Evolutionary conservation across 1,140 invertebrate species (phyloP).

Genomic region (Scaptomyza graminum): DNA sequence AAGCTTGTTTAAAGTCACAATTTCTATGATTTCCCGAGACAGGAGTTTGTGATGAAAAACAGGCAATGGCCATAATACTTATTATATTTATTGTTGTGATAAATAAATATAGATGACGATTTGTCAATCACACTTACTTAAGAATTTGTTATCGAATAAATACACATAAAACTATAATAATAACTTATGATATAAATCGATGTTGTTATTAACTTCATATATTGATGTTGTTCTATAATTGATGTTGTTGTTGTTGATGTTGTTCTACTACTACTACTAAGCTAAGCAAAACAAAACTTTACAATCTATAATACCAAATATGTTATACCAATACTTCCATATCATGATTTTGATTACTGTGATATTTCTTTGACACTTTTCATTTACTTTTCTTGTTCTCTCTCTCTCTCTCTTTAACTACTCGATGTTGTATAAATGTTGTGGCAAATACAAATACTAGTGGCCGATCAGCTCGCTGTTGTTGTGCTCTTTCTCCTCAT

Average conservation of each 20-base stretch:
- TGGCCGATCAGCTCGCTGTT: slow-evolving; percentile 28
- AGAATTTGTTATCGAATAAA: too few species aligned
- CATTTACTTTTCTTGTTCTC: slow-evolving; percentile 18
- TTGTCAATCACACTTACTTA: slow-evolving; percentile 2
- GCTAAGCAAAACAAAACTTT: slow-evolving; percentile 41
- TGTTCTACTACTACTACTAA: slow-evolving; percentile 68
- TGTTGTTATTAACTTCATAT: slow-evolving; percentile 74
- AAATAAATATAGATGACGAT: background rate
- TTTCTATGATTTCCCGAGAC: slow-evolving; percentile 2
- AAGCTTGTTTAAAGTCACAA: slow-evolving; percentile 5
- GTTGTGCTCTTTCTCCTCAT: slow-evolving; percentile 10
- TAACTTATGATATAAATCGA: slow-evolving; percentile 54
- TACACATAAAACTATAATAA: slow-evolving; percentile 9
- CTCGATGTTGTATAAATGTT: slow-evolving; percentile 50
- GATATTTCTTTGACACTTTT: slow-evolving; percentile 44
- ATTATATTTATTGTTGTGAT: slow-evolving; percentile 1
- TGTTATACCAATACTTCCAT: slow-evolving; percentile 53
- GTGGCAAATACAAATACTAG: slow-evolving; percentile 17
- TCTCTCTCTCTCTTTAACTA: slow-evolving; percentile 23
- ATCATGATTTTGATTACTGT: slow-evolving; percentile 58
- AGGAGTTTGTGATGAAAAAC: slow-evolving; percentile 1
- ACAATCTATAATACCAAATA: slow-evolving; percentile 38
- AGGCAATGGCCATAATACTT: slow-evolving; percentile 8
- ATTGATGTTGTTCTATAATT: slow-evolving; percentile 76
- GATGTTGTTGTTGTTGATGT: slow-evolving; percentile 80